These are phyloP conservation scores for Drosophila parabipectinata DNA, from an alignment of 1,140 invertebrate genomes.

Conservation along the genomic window DNA sequence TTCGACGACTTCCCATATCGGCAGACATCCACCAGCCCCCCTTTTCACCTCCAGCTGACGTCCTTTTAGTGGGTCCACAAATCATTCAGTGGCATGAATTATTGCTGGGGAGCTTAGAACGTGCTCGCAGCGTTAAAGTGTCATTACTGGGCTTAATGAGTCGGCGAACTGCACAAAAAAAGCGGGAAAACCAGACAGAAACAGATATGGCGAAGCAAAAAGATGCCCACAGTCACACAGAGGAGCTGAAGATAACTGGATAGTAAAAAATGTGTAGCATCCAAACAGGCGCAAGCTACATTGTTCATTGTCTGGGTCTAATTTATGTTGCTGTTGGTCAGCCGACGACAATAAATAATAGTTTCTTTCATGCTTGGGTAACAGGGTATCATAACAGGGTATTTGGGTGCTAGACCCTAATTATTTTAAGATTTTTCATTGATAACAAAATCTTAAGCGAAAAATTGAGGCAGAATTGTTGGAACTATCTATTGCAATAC, in stretches of 20 bases:
- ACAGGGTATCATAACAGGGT: slow-evolving; percentile 26
- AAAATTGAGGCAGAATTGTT: too few relatives aligned
- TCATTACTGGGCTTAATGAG: slow-evolving; percentile 79
- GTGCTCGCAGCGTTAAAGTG: slow-evolving; percentile 78
- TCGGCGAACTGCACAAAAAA: slow-evolving; percentile 52
- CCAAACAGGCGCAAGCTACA: slow-evolving; percentile 54
- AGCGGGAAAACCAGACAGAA: background rate
- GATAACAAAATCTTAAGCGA: background rate
- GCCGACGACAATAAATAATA: slow-evolving; percentile 59
- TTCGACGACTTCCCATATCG: slow-evolving; percentile 44
- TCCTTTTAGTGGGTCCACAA: slow-evolving; percentile 53
- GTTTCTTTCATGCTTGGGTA: slow-evolving; percentile 12
- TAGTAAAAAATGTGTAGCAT: slow-evolving; percentile 61
- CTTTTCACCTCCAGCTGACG: background rate
- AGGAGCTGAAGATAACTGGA: slow-evolving; percentile 5
- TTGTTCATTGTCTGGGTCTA: slow-evolving; percentile 73
- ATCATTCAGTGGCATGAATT: slow-evolving; percentile 80
- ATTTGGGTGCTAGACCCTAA: background rate
- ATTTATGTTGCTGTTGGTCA: slow-evolving; percentile 70
- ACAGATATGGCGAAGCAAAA: slow-evolving; percentile 25
- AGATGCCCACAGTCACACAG: slow-evolving; percentile 13
- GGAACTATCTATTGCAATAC: too few relatives aligned
- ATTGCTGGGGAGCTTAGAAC: slow-evolving; percentile 69
- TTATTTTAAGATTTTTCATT: background rate
- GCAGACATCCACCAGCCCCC: background rate